These are phyloP conservation scores for Melanostoma scalare DNA, from an alignment of 2,888 invertebrate species.

Conservation along the genomic window DNA sequence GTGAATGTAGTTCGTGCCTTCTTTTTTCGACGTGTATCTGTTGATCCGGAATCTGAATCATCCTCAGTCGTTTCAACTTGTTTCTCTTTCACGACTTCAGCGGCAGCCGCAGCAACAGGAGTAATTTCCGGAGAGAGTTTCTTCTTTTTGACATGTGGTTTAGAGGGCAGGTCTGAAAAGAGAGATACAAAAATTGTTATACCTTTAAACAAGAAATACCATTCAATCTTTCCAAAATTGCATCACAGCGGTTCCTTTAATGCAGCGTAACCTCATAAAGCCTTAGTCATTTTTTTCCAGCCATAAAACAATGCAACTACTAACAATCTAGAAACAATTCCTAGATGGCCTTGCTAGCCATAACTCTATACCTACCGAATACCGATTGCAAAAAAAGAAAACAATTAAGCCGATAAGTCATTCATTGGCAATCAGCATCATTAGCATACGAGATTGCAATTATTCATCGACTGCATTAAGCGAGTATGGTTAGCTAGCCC, in stretches of 20 bases:
- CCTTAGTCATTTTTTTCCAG: too few relatives aligned
- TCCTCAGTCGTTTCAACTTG: conserved; percentile 82
- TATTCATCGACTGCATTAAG: conserved; percentile 42
- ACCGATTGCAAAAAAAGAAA: conserved; percentile 16
- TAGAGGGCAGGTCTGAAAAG: conserved; percentile 65
- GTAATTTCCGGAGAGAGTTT: conserved; percentile 74
- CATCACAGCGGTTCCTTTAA: neutral
- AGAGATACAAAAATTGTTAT: neutral
- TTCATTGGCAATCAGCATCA: conserved; percentile 46
- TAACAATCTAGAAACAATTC: conserved; percentile 25
- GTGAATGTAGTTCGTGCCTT: conserved; percentile 98
- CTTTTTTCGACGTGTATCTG: conserved; percentile 86
- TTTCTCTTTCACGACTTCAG: conserved; percentile 58
- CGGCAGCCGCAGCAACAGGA: conserved; percentile 24
- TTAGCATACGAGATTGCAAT: conserved; percentile 57
- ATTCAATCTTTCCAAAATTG: too few relatives aligned
- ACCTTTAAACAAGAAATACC: neutral
- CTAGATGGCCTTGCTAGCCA: conserved; percentile 33
- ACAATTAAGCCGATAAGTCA: conserved; percentile 50
- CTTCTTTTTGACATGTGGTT: conserved; percentile 79
- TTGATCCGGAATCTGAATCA: conserved; percentile 83
- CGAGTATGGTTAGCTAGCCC: conserved; percentile 60
- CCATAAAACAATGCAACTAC: conserved; percentile 16
- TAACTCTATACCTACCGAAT: conserved; percentile 30
- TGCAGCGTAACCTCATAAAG: neutral